phyloP scores from a whole-genome alignment of 64 coral and sea anemone species.

The Platygyra sinensis region DNA sequence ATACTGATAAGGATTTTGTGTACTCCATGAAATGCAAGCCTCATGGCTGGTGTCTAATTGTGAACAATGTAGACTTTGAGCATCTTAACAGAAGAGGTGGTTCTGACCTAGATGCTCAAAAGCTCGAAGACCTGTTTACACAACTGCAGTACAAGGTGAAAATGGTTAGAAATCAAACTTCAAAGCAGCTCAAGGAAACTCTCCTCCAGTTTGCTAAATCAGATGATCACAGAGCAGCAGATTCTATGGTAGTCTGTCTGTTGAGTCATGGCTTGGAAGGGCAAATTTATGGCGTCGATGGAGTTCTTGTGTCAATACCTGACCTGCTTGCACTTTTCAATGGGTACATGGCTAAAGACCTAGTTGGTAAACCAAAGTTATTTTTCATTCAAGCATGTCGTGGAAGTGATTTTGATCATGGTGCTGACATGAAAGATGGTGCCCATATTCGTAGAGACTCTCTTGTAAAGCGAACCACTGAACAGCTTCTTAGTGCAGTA shows the following conservation, averaged over 20 bases:
- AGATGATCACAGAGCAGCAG: conserved; percentile 69
- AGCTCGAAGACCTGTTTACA: conserved; percentile 74
- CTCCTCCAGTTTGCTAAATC: conserved; percentile 67
- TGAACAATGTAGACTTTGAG: conserved; percentile 90
- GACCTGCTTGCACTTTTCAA: conserved; percentile 90
- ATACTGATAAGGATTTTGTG: conserved; percentile 40
- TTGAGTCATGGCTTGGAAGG: conserved; percentile 96
- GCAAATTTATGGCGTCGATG: conserved; percentile 87
- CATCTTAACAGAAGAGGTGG: conserved; percentile 57
- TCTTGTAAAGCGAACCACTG: neutral
- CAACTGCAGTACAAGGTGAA: conserved; percentile 78
- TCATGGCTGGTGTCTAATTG: conserved; percentile 86
- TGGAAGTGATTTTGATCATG: conserved; percentile 83
- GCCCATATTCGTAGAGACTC: neutral
- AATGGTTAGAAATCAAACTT: conserved; percentile 56
- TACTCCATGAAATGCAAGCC: conserved; percentile 78
- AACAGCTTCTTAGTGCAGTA: neutral
- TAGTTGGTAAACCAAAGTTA: conserved; percentile 94
- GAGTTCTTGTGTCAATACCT: conserved; percentile 72
- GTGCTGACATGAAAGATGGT: conserved; percentile 50
- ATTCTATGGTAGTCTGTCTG: conserved; percentile 90
- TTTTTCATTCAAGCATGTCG: conserved; percentile 99
- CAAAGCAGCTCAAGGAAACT: conserved; percentile 55
- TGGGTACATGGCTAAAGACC: conserved; percentile 77
- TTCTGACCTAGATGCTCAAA: conserved; percentile 82